Percentiles rank a stretch among this genome's conserved stretches.
Evolutionary conservation across 2,113 vertebrate genomes (phyloP).

Genomic region (Albula glossodonta): DNA sequence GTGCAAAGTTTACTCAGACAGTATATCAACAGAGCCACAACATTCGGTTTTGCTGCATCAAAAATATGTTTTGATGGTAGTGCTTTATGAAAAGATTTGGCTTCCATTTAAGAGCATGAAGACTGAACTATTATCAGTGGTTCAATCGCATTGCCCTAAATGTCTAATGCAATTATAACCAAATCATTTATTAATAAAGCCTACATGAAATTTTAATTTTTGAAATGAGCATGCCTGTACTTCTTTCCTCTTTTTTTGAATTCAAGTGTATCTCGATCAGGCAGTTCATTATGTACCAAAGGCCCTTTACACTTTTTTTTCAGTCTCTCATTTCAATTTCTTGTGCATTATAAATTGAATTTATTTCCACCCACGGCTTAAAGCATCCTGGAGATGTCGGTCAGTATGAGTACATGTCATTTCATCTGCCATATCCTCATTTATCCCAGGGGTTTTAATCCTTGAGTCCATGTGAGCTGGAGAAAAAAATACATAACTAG

Average conservation of each 20-base stretch:
- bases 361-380: background rate
- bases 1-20: background rate
- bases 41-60: too few relatives aligned
- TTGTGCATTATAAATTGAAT: background rate
- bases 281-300: slow-evolving; percentile 19
- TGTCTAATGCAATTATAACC: slow-evolving; percentile 23
- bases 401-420: background rate
- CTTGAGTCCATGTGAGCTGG: too few relatives aligned
- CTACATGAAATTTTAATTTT: slow-evolving; percentile 25
- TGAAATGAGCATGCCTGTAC: slow-evolving; percentile 17
- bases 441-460: too few relatives aligned
- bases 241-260: slow-evolving; percentile 11
- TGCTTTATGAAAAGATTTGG: background rate
- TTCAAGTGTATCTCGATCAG: slow-evolving; percentile 1
- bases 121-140: background rate
- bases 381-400: background rate
- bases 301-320: background rate
- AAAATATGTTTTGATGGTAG: background rate
- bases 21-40: background rate
- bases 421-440: too few relatives aligned
- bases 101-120: background rate
- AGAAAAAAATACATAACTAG: too few relatives aligned
- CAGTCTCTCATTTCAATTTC: slow-evolving; percentile 18
- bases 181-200: slow-evolving; percentile 26
- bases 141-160: slow-evolving; percentile 20